Evolutionary conservation across 2,888 invertebrate species (phyloP), one percentile per base, ranked within the genome.

Genomic region (Synergus itoensis): DNA sequence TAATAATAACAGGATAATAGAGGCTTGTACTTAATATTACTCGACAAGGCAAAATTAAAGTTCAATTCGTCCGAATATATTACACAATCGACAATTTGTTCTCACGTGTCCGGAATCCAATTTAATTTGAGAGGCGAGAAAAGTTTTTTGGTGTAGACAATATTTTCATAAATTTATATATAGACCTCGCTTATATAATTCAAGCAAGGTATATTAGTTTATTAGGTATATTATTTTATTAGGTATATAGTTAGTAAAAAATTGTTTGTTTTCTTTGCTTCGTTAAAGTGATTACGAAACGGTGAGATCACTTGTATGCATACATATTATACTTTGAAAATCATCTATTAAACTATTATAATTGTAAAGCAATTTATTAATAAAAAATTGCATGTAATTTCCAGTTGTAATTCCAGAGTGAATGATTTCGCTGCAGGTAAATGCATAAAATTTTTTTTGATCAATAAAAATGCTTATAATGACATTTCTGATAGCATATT

Each of bases 401-500:
- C 16, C 48, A 48, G 48, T 5, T 5, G 48, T 48, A 16, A 48
- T 16, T 48, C 5, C 14, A 1, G 5, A 48, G 16, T 48, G 48
- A 48, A 48, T 48, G 16, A 48, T 16, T 48, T 14, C 1, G 16
- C 16, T 48, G 3, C 14, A 48, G 48, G 0, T 48, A 16, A 16
- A 16, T 16, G 14, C 16, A 28, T 28, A 28, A 28, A 28, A 28
- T 3, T 28, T 28, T 28, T 2, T 53, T 53, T 14, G n/a, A 53
- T 53, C 9, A 48, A n/a, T 73, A 53, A 53, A 73, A n/a, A 53
- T 73, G 11, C 48, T 53, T n/a, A n/a, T n/a, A n/a, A 53, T 53
- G 9, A n/a, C n/a, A 53, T 53, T 41, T 41, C 65, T 41, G 65
- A 16, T 28, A 41, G 18, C 41, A 28, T 3, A 65, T 12, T 16